Base-by-base conservation (phyloP, 2,888 invertebrate species). In the Megaustenia siamemsis region DNA sequence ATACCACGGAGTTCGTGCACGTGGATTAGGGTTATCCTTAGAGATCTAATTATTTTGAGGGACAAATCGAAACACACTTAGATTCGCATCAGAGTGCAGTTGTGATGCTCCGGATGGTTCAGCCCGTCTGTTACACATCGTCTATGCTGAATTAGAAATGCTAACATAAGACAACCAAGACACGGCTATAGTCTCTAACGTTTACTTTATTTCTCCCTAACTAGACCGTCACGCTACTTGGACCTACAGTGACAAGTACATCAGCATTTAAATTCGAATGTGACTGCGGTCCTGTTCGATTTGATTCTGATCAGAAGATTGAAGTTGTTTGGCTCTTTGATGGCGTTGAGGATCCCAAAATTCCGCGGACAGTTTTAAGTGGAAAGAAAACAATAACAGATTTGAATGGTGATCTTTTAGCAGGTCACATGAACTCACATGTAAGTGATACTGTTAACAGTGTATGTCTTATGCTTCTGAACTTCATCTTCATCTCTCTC, bases 301-400 rank as follows among this genome's bases (percentile, higher is more conserved):
- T 28, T 15, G 73, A 73, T 10, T 8, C 5, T 6, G n/a, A 73
- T 24, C 77, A 60, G 21, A 8, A 38, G n/a, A 56, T 77, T 56
- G 77, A 53, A 77, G 77, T 77, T 3, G 56, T 78, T 45, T 85
- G 82, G 85, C 60, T 63, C 6, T 85, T 85, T 68, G 85, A 82
- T 76, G 82, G 82, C 0, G 5, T 69, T 28, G 40, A 45, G 24
- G 77, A 85, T 21, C 35, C 82, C 21, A 35, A 21, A 15, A 49
- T 85, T 6, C 43, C 32, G 1, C 32, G 69, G 4, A 12, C 28
- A n/a, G 38, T 75, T n/a, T 24, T 85, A 15, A 66, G 63, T 18
- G 82, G 76, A 21, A 38, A 76, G 0, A 2, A 24, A 6, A 43
- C 69, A 1, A 45, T 38, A 69, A 78, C 82, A 2, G 18, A 38